Conservation (phyloP, 1,140 invertebrate genomes). For the Drosophila serrata region DNA sequence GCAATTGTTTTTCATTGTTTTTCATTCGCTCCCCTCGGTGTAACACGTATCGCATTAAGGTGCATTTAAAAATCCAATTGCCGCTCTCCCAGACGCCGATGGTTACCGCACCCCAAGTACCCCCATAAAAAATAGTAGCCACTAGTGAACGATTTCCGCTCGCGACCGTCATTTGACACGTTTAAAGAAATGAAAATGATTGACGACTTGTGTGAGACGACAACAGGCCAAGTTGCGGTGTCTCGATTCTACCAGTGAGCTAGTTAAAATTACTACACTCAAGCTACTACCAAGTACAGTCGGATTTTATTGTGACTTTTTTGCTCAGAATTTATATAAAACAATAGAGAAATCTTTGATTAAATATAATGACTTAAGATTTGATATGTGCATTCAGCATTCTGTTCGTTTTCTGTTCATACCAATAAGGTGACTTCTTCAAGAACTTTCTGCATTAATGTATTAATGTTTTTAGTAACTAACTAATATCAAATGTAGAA, state of each 20-base stretch:
- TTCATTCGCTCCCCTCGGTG: slow-evolving; percentile 6
- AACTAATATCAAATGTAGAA: too few relatives aligned
- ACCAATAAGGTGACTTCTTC: too few relatives aligned
- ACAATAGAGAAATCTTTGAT: background rate
- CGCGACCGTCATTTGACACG: slow-evolving; percentile 70
- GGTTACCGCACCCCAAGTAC: slow-evolving; percentile 24
- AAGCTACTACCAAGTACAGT: too few relatives aligned
- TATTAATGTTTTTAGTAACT: too few relatives aligned
- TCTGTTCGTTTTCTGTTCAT: too few relatives aligned
- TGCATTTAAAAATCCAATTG: slow-evolving; percentile 46
- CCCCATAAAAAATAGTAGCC: slow-evolving; percentile 55
- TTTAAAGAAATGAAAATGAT: slow-evolving; percentile 77
- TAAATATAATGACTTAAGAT: background rate
- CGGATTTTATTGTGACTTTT: background rate
- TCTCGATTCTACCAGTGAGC: slow-evolving; percentile 13
- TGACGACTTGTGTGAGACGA: slow-evolving; percentile 57
- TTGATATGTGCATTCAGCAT: background rate
- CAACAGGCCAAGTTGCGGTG: slow-evolving; percentile 19
- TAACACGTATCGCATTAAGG: slow-evolving; percentile 53
- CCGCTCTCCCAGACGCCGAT: slow-evolving; percentile 14
- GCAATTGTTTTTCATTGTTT: slow-evolving; percentile 34
- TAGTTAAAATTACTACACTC: background rate
- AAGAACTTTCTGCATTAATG: too few relatives aligned
- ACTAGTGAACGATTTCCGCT: slow-evolving; percentile 66
- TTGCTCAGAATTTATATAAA: background rate